Conservation (phyloP, 2,113 vertebrate species). For the Engystomops pustulosus region DNA sequence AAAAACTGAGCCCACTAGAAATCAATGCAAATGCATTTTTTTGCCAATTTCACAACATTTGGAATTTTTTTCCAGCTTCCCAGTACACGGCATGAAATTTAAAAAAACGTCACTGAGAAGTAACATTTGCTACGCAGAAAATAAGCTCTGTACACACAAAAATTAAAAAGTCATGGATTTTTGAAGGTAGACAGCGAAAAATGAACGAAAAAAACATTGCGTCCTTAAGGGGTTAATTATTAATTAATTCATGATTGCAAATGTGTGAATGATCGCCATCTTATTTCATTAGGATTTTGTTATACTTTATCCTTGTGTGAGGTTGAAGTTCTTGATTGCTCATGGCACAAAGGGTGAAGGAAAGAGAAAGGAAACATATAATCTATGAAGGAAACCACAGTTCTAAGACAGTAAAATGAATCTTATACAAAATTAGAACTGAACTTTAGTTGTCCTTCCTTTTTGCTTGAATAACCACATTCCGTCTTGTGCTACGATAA, state of each 20-base stretch:
- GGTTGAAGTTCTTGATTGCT: neutral
- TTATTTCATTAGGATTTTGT: neutral
- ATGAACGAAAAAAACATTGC: too few species aligned
- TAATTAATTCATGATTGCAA: neutral
- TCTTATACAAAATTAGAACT: constrained; percentile 27
- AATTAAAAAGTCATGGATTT: too few species aligned
- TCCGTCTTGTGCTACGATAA: constrained; percentile 18
- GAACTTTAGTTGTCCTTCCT: constrained; percentile 39
- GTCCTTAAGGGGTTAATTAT: too few species aligned
- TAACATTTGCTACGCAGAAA: too few species aligned
- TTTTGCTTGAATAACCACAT: constrained; percentile 38
- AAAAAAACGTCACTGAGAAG: too few species aligned
- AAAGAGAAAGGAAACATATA: neutral
- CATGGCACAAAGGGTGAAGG: neutral
- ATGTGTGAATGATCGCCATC: neutral
- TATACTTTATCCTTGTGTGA: neutral
- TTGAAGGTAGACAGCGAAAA: too few species aligned
- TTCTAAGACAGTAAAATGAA: constrained; percentile 16
- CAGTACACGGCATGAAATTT: too few species aligned
- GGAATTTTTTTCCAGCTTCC: too few species aligned
- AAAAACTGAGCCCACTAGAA: too few species aligned
- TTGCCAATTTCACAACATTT: too few species aligned
- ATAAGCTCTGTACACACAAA: too few species aligned
- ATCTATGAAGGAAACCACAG: constrained; percentile 36
- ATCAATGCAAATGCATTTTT: too few species aligned